Evolutionary conservation across 1,140 invertebrate species (phyloP).

Genomic region (Atta colombica): DNA sequence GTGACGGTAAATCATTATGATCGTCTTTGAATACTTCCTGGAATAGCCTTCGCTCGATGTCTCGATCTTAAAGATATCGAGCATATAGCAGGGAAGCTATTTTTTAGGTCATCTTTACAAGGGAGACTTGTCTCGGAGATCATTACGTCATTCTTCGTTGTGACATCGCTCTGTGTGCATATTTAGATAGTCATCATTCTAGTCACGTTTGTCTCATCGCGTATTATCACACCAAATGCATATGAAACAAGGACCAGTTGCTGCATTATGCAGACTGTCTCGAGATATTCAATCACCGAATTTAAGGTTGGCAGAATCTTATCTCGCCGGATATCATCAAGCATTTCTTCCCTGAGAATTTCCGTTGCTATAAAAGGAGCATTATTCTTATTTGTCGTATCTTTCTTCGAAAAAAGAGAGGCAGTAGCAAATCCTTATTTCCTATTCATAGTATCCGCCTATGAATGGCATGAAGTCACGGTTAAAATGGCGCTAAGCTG

Average conservation of each 20-base stretch:
- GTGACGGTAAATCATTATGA: slow-evolving; percentile 43
- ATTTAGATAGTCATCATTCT: slow-evolving; percentile 65
- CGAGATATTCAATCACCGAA: not conserved
- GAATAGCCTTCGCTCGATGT: slow-evolving; percentile 23
- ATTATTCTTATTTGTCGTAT: not conserved
- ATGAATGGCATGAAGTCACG: slow-evolving; percentile 59
- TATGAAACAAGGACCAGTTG: not conserved
- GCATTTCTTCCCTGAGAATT: not conserved
- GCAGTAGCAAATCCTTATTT: slow-evolving; percentile 25
- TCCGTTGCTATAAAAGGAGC: not conserved
- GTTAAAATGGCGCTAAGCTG: slow-evolving; percentile 52
- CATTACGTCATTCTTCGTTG: slow-evolving; percentile 68
- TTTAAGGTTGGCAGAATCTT: not conserved
- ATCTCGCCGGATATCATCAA: not conserved
- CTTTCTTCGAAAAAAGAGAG: not conserved
- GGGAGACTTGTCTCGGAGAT: slow-evolving; percentile 50
- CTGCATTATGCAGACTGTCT: slow-evolving; percentile 5
- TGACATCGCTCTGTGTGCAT: slow-evolving; percentile 62
- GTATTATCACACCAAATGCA: slow-evolving; percentile 50
- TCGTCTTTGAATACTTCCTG: slow-evolving; percentile 32
- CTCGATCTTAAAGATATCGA: slow-evolving; percentile 44
- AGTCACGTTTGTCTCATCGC: slow-evolving; percentile 48
- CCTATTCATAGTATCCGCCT: slow-evolving; percentile 28
- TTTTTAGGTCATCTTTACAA: slow-evolving; percentile 71
- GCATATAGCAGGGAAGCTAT: not conserved